phyloP scores from a whole-genome alignment of 1,140 invertebrate genomes.

The Drosophila sp. region DNA sequence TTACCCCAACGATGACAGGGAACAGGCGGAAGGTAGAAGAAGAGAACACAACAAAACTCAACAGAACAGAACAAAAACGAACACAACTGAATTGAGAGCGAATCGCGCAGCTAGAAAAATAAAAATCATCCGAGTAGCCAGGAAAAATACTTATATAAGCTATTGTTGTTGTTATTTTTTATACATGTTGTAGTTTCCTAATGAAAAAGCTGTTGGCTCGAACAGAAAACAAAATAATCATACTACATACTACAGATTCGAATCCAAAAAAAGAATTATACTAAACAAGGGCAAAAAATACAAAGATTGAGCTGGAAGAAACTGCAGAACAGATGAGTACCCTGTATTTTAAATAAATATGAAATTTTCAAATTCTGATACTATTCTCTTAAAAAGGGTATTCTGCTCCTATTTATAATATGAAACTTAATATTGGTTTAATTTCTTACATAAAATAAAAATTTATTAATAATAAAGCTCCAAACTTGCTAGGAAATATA shows the following conservation, averaged over 20 bases:
- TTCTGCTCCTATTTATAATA: too few relatives aligned
- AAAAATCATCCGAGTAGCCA: conserved; percentile 51
- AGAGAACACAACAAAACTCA: conserved; percentile 28
- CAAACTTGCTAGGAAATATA: too few relatives aligned
- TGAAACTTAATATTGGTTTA: too few relatives aligned
- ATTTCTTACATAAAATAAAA: too few relatives aligned
- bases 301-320: background rate
- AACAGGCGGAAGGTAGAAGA: conserved; percentile 23
- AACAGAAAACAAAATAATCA: conserved; percentile 70
- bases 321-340: background rate
- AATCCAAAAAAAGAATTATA: conserved; percentile 36
- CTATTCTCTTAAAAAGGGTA: too few relatives aligned
- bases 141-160: conserved; percentile 34
- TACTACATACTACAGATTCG: conserved; percentile 55
- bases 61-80: conserved; percentile 40
- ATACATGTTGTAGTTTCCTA: conserved; percentile 55
- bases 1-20: conserved; percentile 58
- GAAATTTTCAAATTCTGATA: background rate
- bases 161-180: conserved; percentile 38
- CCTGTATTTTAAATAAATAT: conserved; percentile 12
- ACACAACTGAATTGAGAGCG: conserved; percentile 56
- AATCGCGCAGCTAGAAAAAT: conserved; percentile 71
- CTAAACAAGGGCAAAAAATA: conserved; percentile 39
- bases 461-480: too few relatives aligned
- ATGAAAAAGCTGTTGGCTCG: conserved; percentile 65